phyloP scores from a whole-genome alignment of 2,797 vertebrate genomes.

The Dendrocincla tyrannina region DNA sequence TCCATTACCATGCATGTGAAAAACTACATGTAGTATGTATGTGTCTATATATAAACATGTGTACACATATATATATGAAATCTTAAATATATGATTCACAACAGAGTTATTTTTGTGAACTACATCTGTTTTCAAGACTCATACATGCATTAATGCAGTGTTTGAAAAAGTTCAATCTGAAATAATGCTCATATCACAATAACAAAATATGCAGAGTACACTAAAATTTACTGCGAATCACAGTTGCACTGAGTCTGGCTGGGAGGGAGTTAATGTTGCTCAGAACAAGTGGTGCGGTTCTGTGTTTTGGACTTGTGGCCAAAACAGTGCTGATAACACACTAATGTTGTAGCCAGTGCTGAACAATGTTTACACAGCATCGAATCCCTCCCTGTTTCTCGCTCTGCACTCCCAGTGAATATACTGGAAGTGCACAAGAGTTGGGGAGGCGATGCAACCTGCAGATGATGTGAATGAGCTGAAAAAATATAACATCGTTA shows the following conservation, averaged over 20 bases:
- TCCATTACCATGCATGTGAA: background rate
- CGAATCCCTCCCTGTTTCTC: background rate
- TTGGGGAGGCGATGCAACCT: background rate
- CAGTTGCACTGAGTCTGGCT: background rate
- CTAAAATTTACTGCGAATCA: background rate
- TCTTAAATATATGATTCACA: background rate
- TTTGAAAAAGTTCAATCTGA: background rate
- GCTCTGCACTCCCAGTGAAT: background rate
- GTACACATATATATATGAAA: background rate
- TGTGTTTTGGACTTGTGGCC: background rate
- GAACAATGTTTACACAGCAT: background rate
- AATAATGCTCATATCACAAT: background rate
- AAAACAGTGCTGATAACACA: background rate
- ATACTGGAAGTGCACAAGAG: rapidly evolving
- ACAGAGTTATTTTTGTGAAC: background rate
- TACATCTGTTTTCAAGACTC: background rate
- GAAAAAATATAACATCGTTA: background rate
- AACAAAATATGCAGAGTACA: background rate
- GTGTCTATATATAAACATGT: background rate
- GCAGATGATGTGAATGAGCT: background rate
- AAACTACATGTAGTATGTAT: rapidly evolving
- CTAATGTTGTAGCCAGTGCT: background rate
- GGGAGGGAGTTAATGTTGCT: background rate
- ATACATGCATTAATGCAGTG: background rate
- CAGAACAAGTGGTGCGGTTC: background rate